Conservation (phyloP, 1,140 invertebrate genomes). For the Drosophila triauraria region DNA sequence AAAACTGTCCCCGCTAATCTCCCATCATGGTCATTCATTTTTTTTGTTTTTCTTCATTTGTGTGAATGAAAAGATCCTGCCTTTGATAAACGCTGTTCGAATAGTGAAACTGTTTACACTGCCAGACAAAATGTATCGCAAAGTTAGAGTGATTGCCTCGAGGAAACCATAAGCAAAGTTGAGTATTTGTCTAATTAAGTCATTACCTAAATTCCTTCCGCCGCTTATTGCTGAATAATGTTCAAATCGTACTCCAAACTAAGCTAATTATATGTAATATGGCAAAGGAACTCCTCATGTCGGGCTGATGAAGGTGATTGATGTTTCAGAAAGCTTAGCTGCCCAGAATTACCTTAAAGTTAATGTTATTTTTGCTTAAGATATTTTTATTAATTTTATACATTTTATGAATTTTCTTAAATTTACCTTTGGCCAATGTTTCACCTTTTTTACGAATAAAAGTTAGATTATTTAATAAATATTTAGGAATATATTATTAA, state of each 20-base stretch:
- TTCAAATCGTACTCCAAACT: slow-evolving; percentile 37
- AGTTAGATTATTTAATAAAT: too few species aligned
- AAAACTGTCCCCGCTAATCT: slow-evolving; percentile 45
- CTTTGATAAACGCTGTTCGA: slow-evolving; percentile 34
- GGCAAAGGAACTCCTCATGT: slow-evolving; percentile 26
- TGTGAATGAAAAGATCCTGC: slow-evolving; percentile 16
- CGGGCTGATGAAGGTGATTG: slow-evolving; percentile 50
- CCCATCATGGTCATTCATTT: not conserved
- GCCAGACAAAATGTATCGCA: not conserved
- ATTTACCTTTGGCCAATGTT: too few species aligned
- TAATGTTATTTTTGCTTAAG: too few species aligned
- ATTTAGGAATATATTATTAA: too few species aligned
- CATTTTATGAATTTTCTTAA: too few species aligned
- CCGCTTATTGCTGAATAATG: slow-evolving; percentile 58
- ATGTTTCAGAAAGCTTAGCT: slow-evolving; percentile 19
- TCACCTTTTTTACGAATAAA: too few species aligned
- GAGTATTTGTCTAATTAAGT: slow-evolving; percentile 65
- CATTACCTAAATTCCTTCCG: slow-evolving; percentile 61
- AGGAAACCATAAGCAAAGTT: slow-evolving; percentile 10
- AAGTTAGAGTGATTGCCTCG: too few species aligned
- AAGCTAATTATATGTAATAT: slow-evolving; percentile 41
- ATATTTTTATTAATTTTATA: not conserved
- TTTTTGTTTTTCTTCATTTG: slow-evolving; percentile 20
- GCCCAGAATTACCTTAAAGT: not conserved
- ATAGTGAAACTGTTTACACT: slow-evolving; percentile 22